These are phyloP conservation scores for Brachyptera risi DNA, from an alignment of 2,888 invertebrate genomes.

Conservation along the genomic window DNA sequence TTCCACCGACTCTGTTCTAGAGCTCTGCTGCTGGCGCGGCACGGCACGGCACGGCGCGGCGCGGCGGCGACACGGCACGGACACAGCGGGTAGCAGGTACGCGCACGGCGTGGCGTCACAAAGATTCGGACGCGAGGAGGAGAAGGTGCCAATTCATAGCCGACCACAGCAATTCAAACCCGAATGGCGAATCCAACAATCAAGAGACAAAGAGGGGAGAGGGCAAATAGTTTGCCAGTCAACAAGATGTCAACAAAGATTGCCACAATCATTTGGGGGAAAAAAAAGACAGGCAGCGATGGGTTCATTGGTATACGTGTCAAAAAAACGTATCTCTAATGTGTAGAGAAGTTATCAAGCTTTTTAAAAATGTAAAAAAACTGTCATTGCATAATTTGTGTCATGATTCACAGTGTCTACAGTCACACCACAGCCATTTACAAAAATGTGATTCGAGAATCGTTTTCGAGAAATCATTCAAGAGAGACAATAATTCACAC, in stretches of 20 bases:
- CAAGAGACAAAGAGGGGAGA: conserved; percentile 58
- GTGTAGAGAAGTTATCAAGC: too few relatives aligned
- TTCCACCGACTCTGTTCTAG: conserved; percentile 89
- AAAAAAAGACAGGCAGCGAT: conserved; percentile 30
- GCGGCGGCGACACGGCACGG: conserved; percentile 27
- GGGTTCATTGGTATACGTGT: too few relatives aligned
- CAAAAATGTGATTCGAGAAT: too few relatives aligned
- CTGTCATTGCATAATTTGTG: not conserved
- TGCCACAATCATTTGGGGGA: conserved; percentile 33
- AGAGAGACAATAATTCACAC: too few relatives aligned
- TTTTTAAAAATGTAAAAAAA: not conserved
- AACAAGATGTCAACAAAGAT: conserved; percentile 42
- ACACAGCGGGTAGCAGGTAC: too few relatives aligned
- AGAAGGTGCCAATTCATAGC: conserved; percentile 33
- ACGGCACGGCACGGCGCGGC: not conserved
- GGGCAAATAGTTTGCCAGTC: conserved; percentile 63
- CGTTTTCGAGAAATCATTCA: too few relatives aligned
- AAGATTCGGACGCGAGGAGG: conserved; percentile 12
- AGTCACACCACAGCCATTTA: not conserved
- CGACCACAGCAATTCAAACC: conserved; percentile 32
- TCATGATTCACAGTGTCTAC: not conserved
- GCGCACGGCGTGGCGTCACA: conserved; percentile 25
- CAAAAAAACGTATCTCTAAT: not conserved
- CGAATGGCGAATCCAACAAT: conserved; percentile 52
- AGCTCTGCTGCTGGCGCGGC: conserved; percentile 66